Percentiles rank a stretch among this genome's conserved stretches.
Evolutionary conservation across 2,888 invertebrate genomes (phyloP).

Genomic region (Cinara cedri): DNA sequence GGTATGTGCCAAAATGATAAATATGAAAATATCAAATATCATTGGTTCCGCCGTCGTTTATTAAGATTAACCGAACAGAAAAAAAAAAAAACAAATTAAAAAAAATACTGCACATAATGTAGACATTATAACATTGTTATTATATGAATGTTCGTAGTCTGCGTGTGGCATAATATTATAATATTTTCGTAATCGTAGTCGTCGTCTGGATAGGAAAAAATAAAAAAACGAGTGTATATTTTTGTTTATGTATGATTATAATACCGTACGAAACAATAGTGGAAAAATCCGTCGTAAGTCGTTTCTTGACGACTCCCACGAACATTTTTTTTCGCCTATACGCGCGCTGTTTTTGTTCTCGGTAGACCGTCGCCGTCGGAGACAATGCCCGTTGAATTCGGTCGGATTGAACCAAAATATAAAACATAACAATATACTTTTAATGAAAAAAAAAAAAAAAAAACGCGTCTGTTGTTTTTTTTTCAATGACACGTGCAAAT

Average conservation of each 20-base stretch:
- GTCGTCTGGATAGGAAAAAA: slow-evolving; percentile 21
- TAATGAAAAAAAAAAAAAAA: no score
- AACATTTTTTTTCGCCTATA: slow-evolving; percentile 49
- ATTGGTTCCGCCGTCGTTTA: neutral
- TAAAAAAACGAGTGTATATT: slow-evolving; percentile 1
- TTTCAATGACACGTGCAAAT: neutral
- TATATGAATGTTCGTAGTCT: slow-evolving; percentile 13
- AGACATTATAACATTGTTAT: neutral
- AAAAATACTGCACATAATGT: neutral
- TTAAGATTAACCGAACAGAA: slow-evolving; percentile 18
- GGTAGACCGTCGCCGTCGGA: slow-evolving; percentile 9
- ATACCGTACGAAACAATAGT: slow-evolving; percentile 51
- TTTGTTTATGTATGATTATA: slow-evolving; percentile 13
- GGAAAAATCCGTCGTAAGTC: slow-evolving; percentile 53
- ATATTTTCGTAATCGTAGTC: slow-evolving; percentile 48
- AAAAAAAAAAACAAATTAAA: no score
- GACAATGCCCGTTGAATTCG: slow-evolving; percentile 44
- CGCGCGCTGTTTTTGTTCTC: slow-evolving; percentile 42
- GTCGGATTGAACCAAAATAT: slow-evolving; percentile 25
- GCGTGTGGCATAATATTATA: slow-evolving; percentile 46
- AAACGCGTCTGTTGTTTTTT: neutral
- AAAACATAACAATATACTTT: slow-evolving; percentile 15
- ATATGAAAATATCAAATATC: slow-evolving; percentile 25
- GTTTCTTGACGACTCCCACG: slow-evolving; percentile 52
- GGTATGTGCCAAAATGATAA: neutral